Conservation (phyloP, 2,888 invertebrate species). For the Sinopyrophorus schimmeli region DNA sequence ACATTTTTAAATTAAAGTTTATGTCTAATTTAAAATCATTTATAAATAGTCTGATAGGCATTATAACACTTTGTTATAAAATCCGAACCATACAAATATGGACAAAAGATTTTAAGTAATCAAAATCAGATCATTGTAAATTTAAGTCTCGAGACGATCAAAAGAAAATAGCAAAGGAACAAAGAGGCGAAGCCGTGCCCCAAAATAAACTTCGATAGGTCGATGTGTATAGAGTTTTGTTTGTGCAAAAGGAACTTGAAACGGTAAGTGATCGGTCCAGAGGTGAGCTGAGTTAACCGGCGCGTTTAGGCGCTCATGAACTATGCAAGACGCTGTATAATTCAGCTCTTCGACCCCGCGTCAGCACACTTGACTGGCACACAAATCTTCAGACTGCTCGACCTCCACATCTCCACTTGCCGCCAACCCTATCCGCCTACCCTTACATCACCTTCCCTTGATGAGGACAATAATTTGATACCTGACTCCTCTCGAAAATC, state of each 20-base stretch:
- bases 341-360: conserved; percentile 53
- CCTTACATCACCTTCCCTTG: conserved; percentile 14
- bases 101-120: no score
- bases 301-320: conserved; percentile 55
- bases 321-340: conserved; percentile 54
- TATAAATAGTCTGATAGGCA: no score
- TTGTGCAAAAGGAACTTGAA: conserved; percentile 28
- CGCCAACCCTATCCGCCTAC: conserved; percentile 27
- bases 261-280: conserved; percentile 43
- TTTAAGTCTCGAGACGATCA: no score
- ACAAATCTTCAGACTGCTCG: conserved; percentile 53
- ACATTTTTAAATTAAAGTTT: no score
- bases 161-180: neutral
- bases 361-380: conserved; percentile 56
- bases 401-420: conserved; percentile 33
- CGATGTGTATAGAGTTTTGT: conserved; percentile 25
- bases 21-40: no score
- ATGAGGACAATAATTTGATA: conserved; percentile 23
- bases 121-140: no score
- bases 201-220: no score
- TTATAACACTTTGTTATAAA: no score
- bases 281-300: conserved; percentile 46
- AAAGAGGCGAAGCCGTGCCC: neutral
- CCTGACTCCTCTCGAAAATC: conserved; percentile 5
- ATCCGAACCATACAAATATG: no score